Evolutionary conservation across 2,113 vertebrate species (phyloP).

Genomic region (Tragelaphus strepsiceros): DNA sequence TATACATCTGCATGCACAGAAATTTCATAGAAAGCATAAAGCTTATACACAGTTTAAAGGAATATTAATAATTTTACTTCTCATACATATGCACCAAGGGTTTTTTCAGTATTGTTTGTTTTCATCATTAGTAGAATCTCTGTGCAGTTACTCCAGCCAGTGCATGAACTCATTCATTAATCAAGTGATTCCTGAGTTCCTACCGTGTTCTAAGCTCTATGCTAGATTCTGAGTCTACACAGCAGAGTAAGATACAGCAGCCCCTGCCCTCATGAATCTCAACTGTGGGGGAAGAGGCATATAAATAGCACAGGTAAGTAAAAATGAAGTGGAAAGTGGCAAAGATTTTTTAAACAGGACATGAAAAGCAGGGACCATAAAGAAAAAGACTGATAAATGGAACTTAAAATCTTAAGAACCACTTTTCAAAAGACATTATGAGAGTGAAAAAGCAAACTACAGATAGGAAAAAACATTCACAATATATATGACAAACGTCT

Average conservation of each 20-base stretch:
- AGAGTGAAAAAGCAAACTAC: not conserved
- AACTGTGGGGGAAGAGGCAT: not conserved
- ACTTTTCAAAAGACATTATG: not conserved
- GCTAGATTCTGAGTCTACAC: not conserved
- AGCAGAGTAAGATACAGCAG: not conserved
- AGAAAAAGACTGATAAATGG: not conserved
- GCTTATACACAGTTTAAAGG: not conserved
- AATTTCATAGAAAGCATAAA: not conserved
- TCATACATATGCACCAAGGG: not conserved
- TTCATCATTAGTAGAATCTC: not conserved
- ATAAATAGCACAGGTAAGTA: not conserved
- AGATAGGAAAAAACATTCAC: not conserved
- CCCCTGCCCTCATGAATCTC: not conserved
- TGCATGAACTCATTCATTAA: not conserved
- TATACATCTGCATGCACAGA: not conserved
- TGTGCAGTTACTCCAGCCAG: not conserved
- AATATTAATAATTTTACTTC: not conserved
- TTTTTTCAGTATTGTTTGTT: not conserved
- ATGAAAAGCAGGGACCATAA: not conserved
- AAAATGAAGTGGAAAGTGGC: not conserved
- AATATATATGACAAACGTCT: not conserved
- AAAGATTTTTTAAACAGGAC: not conserved
- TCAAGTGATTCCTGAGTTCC: not conserved
- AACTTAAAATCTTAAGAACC: constrained; percentile 3
- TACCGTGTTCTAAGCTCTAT: not conserved